These are phyloP conservation scores for Toxonevra muliebris DNA, from an alignment of 2,888 invertebrate genomes.

Conservation along the genomic window DNA sequence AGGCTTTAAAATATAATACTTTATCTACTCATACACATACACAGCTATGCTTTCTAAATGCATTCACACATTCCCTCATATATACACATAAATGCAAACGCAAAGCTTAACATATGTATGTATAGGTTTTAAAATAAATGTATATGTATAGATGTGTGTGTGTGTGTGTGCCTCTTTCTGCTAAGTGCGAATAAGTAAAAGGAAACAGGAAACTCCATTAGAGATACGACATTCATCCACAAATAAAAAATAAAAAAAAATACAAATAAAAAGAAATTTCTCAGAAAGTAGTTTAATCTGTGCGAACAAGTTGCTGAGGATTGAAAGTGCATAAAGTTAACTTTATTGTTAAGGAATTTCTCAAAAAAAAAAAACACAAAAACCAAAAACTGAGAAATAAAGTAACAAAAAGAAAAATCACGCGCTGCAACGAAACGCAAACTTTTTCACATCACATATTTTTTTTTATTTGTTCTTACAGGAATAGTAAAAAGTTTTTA, in stretches of 20 bases:
- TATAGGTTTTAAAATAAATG: not conserved
- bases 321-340: conserved; percentile 59
- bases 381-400: not conserved
- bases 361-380: not conserved
- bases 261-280: too few species aligned
- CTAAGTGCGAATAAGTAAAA: not conserved
- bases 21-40: conserved; percentile 3
- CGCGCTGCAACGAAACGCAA: not conserved
- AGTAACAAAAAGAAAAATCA: not conserved
- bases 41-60: too few species aligned
- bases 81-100: not conserved
- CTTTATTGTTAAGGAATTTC: conserved; percentile 56
- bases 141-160: conserved; percentile 6
- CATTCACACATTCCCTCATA: not conserved
- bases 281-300: conserved; percentile 52
- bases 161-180: not conserved
- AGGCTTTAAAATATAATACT: conserved; percentile 6
- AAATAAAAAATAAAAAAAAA: too few species aligned
- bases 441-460: too few species aligned
- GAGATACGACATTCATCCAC: too few species aligned
- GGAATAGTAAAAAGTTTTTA: too few species aligned
- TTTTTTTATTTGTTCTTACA: too few species aligned
- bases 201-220: too few species aligned
- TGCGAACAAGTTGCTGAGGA: conserved; percentile 58
- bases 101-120: not conserved